phyloP scores from a whole-genome alignment of 2,113 vertebrate species.

The Petrocephalus microphthalmus region DNA sequence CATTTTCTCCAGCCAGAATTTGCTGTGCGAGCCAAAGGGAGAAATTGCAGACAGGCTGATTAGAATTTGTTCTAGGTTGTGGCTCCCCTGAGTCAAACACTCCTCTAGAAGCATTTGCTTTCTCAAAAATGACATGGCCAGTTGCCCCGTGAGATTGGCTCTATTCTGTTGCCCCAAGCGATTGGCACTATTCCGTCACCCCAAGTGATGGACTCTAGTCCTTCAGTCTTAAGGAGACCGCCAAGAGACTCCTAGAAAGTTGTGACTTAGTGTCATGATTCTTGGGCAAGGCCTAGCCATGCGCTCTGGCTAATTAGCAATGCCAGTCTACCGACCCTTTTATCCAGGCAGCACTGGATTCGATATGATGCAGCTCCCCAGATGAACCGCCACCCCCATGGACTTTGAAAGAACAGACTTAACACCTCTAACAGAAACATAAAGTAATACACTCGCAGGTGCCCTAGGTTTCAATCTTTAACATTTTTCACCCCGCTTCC shows the following conservation, averaged over 20 bases:
- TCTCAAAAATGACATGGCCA: neutral
- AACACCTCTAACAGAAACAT: neutral
- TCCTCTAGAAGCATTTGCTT: neutral
- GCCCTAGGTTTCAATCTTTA: neutral
- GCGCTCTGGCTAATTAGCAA: neutral
- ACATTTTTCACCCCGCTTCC: neutral
- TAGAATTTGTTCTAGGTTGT: neutral
- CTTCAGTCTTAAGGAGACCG: neutral
- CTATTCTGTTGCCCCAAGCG: neutral
- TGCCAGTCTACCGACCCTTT: neutral
- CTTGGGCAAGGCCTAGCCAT: neutral
- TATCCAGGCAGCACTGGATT: neutral
- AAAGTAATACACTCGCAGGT: neutral
- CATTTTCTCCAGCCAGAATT: neutral
- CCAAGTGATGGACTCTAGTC: neutral
- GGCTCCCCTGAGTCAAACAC: neutral
- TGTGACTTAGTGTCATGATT: neutral
- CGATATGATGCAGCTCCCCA: neutral
- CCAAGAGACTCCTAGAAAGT: neutral
- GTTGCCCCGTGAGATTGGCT: neutral
- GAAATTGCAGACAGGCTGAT: neutral
- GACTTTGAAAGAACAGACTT: neutral
- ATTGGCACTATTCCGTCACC: neutral
- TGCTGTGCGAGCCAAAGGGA: neutral
- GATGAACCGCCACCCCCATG: neutral